These are phyloP conservation scores for Dioctria rufipes DNA, from an alignment of 2,888 invertebrate genomes.

Conservation along the genomic window DNA sequence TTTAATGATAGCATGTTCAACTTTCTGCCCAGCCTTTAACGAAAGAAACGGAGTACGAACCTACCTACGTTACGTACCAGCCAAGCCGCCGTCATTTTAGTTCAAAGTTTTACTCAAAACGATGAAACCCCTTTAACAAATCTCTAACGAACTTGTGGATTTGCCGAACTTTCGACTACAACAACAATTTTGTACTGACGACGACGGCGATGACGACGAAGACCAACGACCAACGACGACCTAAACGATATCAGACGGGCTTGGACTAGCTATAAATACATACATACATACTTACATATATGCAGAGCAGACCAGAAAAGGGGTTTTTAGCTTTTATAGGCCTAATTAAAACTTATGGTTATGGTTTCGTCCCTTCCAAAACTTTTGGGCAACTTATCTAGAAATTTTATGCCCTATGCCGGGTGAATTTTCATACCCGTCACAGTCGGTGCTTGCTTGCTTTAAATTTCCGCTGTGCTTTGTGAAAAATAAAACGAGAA, in stretches of 20 bases:
- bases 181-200: neutral
- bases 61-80: too few species aligned
- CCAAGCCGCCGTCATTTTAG: neutral
- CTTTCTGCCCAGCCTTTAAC: slow-evolving; percentile 17
- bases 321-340: slow-evolving; percentile 58
- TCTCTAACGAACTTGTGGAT: slow-evolving; percentile 43
- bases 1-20: slow-evolving; percentile 58
- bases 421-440: slow-evolving; percentile 45
- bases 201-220: neutral
- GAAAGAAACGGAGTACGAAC: neutral
- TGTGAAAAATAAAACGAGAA: slow-evolving; percentile 55
- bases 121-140: slow-evolving; percentile 44
- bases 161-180: neutral
- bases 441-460: neutral
- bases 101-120: slow-evolving; percentile 1
- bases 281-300: too few species aligned
- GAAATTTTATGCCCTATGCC: slow-evolving; percentile 56
- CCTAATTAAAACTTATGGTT: slow-evolving; percentile 60
- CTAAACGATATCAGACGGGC: too few species aligned
- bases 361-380: slow-evolving; percentile 58
- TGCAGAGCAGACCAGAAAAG: slow-evolving; percentile 53
- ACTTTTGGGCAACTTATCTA: slow-evolving; percentile 59
- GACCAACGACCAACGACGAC: neutral
- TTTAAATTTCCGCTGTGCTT: slow-evolving; percentile 41
- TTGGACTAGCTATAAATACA: too few species aligned